Conservation (phyloP, 2,113 vertebrate genomes). For the Polypterus senegalus region DNA sequence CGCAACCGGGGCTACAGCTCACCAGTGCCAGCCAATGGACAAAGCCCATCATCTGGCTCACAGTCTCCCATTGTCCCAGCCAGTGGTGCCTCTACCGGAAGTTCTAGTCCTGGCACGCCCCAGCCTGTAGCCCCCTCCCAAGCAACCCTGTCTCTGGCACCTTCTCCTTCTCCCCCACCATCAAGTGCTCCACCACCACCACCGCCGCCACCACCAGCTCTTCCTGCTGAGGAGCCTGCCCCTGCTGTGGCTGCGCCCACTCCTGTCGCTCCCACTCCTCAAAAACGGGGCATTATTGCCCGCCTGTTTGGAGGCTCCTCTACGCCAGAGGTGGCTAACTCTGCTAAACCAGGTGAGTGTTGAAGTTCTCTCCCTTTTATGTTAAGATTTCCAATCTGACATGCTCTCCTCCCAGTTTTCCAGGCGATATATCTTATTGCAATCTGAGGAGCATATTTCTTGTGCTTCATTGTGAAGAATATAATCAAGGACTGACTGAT, state of each 20-base stretch:
- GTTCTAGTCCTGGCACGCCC: conserved; percentile 78
- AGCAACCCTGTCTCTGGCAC: conserved; percentile 23
- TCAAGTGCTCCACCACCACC: conserved; percentile 28
- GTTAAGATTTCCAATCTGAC: too few species aligned
- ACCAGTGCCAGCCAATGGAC: conserved; percentile 63
- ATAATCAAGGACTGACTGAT: too few species aligned
- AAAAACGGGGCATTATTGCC: conserved; percentile 75
- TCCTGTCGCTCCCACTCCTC: conserved; percentile 3
- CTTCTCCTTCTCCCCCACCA: conserved; percentile 28
- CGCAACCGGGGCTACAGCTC: conserved; percentile 61
- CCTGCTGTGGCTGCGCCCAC: conserved; percentile 10
- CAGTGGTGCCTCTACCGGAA: conserved; percentile 62
- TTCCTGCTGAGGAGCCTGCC: conserved; percentile 14
- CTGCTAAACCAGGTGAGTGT: conserved; percentile 52
- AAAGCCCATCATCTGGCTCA: conserved; percentile 81
- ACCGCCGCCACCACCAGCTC: rapidly evolving
- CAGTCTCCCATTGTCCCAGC: conserved; percentile 77
- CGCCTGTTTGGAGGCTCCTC: conserved; percentile 67
- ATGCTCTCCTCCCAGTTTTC: too few species aligned
- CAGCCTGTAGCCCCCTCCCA: conserved; percentile 42
- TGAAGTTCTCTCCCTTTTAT: too few species aligned
- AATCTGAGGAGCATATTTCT: too few species aligned
- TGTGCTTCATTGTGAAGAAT: too few species aligned
- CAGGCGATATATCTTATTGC: too few species aligned
- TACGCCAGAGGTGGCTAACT: conserved; percentile 30